Base-by-base conservation (phyloP, 2,888 invertebrate genomes). In the Cetonia aurata region DNA sequence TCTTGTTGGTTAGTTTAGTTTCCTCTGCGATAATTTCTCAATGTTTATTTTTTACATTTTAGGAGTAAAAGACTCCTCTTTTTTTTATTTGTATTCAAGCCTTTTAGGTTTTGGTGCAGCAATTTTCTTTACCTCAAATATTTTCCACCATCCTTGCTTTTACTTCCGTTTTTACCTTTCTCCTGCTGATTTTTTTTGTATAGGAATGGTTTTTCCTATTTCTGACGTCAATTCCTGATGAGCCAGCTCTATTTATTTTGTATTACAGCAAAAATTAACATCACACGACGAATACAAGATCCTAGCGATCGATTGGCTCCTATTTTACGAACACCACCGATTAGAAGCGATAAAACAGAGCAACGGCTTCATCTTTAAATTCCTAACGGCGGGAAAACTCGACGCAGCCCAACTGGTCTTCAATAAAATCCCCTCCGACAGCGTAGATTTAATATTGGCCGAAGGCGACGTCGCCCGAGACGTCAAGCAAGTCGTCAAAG, bases 281-380 rank as follows among this genome's bases (percentile, higher is more conserved):
- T 88, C 88, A 77, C 88, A 89, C 42, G 95, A 96, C 82, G 84
- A 89, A 69, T 88, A 88, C 72, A 93, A 93, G 83, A 92, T 95
- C 60, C 89, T 89, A 41, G 89, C 95, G 0, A 85, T 98, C 1
- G 96, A 97, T 82, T 97, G 96, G 96, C 84, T 98, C 8, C 88
- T 92, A 25, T 92, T 95, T 78, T 91, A 95, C 79, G 88, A 90
- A 12, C 87, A 90, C 57, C 96, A 96, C 83, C 85, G 92, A 50
- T 88, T 90, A 46, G 96, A 96, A 84, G 92, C 94, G 9, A 81
- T 98, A 19, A 91, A 91, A 88, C 92, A 97, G 80, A 91, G 94
- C n/a, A 97, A 97, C 87, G 91, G 94, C 13, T 88, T 98, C 81
- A 92, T 96, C 79, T 90, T 96, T 72, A 90, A 89, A 70, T 97